A percentile compares a stretch with the other conserved stretches of the same genome.
Conservation (phyloP, 2,113 vertebrate genomes). For the Jaculus jaculus region DNA sequence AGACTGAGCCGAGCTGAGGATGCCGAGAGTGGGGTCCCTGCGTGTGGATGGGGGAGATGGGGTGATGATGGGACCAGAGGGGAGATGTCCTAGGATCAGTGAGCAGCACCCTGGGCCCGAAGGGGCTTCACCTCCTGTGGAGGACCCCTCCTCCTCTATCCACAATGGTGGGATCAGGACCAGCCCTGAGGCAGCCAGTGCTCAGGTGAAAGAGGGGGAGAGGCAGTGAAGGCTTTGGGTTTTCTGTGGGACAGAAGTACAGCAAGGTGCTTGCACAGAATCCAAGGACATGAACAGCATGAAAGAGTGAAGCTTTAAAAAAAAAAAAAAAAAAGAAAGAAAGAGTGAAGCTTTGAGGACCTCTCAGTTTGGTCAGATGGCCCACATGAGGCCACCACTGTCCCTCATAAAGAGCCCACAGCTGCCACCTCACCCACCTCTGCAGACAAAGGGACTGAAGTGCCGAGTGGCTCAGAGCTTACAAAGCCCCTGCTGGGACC, state of each 20-base stretch:
- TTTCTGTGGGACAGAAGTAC: not conserved
- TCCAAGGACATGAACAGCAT: not conserved
- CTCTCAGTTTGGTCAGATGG: not conserved
- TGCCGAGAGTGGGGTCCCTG: not conserved
- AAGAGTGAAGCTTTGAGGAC: not conserved
- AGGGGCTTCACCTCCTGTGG: not conserved
- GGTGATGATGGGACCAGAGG: not conserved
- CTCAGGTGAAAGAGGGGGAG: not conserved
- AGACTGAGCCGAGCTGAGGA: not conserved
- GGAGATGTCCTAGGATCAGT: not conserved
- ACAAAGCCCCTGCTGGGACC: not conserved
- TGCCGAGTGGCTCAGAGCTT: not conserved
- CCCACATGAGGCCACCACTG: not conserved
- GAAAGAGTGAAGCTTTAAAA: fast-evolving
- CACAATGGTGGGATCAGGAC: not conserved
- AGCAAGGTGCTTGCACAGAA: fast-evolving
- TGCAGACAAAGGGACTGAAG: not conserved
- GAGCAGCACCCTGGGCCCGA: not conserved
- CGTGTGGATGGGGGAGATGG: no score
- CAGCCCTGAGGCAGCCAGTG: not conserved
- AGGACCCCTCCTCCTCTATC: not conserved
- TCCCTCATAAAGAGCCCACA: not conserved
- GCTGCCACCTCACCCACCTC: not conserved
- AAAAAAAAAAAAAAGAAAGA: no score
- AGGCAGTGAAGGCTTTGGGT: not conserved